Evolutionary conservation across 2,797 vertebrate species (phyloP), one percentile per base, ranked within the genome.

Genomic region (Distichodus sexfasciatus): DNA sequence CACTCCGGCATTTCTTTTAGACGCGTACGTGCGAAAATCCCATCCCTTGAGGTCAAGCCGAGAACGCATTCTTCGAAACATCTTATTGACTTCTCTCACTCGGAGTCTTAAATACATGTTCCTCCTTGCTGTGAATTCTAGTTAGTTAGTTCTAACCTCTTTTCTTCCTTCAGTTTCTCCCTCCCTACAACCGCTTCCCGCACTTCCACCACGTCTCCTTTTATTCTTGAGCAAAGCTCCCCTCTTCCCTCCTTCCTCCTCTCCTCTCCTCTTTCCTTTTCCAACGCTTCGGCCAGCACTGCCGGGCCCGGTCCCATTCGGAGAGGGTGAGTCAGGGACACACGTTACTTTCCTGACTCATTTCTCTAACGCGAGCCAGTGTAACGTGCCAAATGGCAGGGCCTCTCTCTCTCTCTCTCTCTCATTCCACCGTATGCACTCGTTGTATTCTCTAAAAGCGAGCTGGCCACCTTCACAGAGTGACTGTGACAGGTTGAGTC

Each of bases 401-500:
- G 41, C 26, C 24, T 17, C 24, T 33, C 1, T 9, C 43, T 33
- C n/a, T n/a, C n/a, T n/a, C n/a, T n/a, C n/a, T n/a, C n/a, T n/a
- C n/a, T n/a, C n/a, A n/a, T n/a, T n/a, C n/a, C n/a, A n/a, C n/a
- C n/a, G n/a, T 15, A 7, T 46, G 6, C 46, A 46, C 64, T 60
- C 50, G 43, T 44, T 69, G 66, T 4, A 11, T 24, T 17, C 9
- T 19, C 54, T 36, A 41, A 21, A 44, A 43, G 46, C 33, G 28
- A 19, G 10, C 14, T 63, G 4, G 21, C 41, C 31, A 50, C 44
- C 29, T 51, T 53, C 47, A 69, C 60, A 14, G 40, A 60, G 54
- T 10, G 57, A 38, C 69, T 61, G 36, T 15, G 1, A 19, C 29
- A 59, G 50, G 35, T 69, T 72, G 69, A 75, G 47, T 75, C 72